A percentile compares a stretch with the other conserved stretches of the same genome.
phyloP scores from a whole-genome alignment of 2,888 invertebrate genomes.

The Octonoba sinensis region DNA sequence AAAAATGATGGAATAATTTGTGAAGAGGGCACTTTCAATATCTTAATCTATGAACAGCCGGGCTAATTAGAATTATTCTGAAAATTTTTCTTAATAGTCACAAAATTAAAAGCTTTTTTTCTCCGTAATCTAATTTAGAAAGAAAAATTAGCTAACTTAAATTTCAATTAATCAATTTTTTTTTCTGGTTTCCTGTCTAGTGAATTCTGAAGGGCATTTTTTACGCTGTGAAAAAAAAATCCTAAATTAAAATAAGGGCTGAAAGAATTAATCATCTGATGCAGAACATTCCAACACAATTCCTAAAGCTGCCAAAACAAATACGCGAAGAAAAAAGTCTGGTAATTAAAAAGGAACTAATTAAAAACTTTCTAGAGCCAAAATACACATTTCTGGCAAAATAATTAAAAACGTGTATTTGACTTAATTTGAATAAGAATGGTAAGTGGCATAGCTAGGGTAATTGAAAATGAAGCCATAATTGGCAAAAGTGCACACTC shows the following conservation, averaged over 20 bases:
- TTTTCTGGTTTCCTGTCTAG: slow-evolving; percentile 15
- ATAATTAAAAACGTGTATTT: no score
- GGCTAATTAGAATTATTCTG: no score
- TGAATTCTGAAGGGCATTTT: slow-evolving; percentile 13
- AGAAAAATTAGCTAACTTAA: slow-evolving; percentile 33
- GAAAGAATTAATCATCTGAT: slow-evolving; percentile 28
- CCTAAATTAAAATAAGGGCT: neutral
- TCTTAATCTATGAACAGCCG: no score
- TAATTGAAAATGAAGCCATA: slow-evolving; percentile 27
- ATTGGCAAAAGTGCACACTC: neutral
- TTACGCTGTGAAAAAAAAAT: neutral
- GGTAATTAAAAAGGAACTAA: slow-evolving; percentile 45
- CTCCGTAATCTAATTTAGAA: neutral
- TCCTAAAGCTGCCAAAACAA: no score
- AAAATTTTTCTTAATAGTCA: no score
- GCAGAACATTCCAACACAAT: no score
- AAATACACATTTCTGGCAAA: neutral
- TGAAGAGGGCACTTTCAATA: neutral
- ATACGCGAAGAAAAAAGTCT: no score
- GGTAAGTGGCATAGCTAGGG: slow-evolving; percentile 5
- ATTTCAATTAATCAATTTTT: slow-evolving; percentile 43
- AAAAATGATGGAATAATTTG: neutral
- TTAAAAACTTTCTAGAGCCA: slow-evolving; percentile 32
- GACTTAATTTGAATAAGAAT: slow-evolving; percentile 34
- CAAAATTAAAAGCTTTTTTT: no score